Base-by-base conservation (phyloP, 53 echinoderm and acorn worm species). In the Luidia sarsii region DNA sequence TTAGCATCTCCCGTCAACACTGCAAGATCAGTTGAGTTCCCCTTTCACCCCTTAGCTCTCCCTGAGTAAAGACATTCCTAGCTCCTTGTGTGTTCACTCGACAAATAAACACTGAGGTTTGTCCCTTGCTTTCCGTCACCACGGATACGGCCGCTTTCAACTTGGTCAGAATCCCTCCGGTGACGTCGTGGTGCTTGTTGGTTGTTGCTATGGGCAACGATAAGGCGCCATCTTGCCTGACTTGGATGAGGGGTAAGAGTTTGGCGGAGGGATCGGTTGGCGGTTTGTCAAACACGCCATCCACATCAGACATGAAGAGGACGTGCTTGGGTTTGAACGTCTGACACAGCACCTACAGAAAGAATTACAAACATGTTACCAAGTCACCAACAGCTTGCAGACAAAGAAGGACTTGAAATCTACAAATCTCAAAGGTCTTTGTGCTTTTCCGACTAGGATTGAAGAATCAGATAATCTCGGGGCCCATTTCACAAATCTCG, bases 141-240 rank as follows among this genome's bases (percentile, higher is more conserved):
- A 95, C 92, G 3, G 75, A 66, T 30, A 80, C 70, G 7, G 96
- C 92, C 3, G 88, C 72, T 30, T 79, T 22, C 4, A 95, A 68
- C 63, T 93, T 95, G 23, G 37, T 82, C 62, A 64, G 45, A 48
- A 95, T 82, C 1, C 96, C 96, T 23, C 96, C 96, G 6, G 96
- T 95, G 19, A 93, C 90, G 67, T 95, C 96, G 69, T 95, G 96
- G n/a, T 39, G 55, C 53, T 87, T 68, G 35, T 33, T 43, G 9
- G 92, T 75, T 64, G 86, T 83, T 63, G 70, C 75, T 73, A 88
- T 66, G 57, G 57, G 38, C 7, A 24, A 13, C 6, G 56, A 38
- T 41, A 84, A 27, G 63, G 54, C 39, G 29, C 93, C 93, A 75
- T 88, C 81, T 63, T 71, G 39, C 39, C 53, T 62, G 13, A 95